phyloP scores from a whole-genome alignment of 2,797 vertebrate genomes.

The Thunnus albacares region DNA sequence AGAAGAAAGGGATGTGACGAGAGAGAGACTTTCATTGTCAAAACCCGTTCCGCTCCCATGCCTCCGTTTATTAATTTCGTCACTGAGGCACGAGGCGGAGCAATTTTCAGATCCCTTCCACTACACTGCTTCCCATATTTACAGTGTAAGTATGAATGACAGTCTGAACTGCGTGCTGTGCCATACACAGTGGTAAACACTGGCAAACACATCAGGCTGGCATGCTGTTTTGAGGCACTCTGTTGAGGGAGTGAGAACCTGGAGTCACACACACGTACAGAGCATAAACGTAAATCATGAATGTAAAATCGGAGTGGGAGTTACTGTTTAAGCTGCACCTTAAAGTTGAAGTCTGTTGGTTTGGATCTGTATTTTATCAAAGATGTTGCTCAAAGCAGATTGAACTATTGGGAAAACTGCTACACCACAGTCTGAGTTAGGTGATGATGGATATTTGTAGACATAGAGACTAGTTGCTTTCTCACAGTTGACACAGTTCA shows the following conservation, averaged over 20 bases:
- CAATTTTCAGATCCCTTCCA: conserved; percentile 83
- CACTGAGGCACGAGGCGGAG: conserved; percentile 77
- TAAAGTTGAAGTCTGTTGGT: no score
- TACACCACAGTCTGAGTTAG: not conserved
- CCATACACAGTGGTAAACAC: conserved; percentile 69
- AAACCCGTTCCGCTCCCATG: conserved; percentile 80
- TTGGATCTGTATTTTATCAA: not conserved
- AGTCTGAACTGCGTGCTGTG: conserved; percentile 59
- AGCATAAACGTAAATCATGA: not conserved
- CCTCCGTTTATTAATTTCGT: conserved; percentile 85
- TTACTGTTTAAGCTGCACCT: not conserved
- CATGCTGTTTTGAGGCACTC: conserved; percentile 18
- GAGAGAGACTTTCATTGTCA: conserved; percentile 80
- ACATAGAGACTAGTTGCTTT: not conserved
- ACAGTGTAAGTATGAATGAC: conserved; percentile 81
- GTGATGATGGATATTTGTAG: not conserved
- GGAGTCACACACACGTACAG: not conserved
- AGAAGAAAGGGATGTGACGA: conserved; percentile 77
- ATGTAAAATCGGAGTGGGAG: not conserved
- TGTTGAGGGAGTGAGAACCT: conserved; percentile 29
- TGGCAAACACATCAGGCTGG: conserved; percentile 62
- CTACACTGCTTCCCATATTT: conserved; percentile 81
- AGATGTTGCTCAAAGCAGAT: not conserved
- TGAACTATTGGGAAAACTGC: not conserved
- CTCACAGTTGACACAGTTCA: not conserved